Percentiles rank a stretch among this genome's conserved stretches.
These are phyloP conservation scores for Rambutsinella grinnellia DNA, from an alignment of 2,888 invertebrate species.

Conservation along the genomic window DNA sequence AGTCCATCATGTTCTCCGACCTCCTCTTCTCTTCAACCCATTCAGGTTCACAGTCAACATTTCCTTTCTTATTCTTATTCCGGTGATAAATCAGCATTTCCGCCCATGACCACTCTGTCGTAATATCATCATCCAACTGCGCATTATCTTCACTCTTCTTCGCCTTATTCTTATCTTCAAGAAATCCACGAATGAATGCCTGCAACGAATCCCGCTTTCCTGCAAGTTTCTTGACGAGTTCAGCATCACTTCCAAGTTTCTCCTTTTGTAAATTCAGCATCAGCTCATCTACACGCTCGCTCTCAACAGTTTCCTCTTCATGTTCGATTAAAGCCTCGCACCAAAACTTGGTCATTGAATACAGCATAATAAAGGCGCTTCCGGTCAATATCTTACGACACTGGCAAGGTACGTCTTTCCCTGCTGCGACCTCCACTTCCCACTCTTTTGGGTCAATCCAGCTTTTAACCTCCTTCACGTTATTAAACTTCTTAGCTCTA, in stretches of 20 bases:
- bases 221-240: neutral
- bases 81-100: neutral
- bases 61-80: neutral
- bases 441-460: slow-evolving; percentile 47
- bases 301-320: neutral
- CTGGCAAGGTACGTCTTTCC: slow-evolving; percentile 16
- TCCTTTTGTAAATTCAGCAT: neutral
- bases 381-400: slow-evolving; percentile 44
- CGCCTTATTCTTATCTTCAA: no score
- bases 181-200: neutral
- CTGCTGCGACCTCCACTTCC: slow-evolving; percentile 10
- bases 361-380: slow-evolving; percentile 24
- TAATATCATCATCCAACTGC: neutral
- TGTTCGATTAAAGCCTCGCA: neutral
- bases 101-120: neutral
- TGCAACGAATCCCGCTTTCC: slow-evolving; percentile 6
- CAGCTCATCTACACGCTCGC: neutral
- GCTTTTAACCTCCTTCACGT: slow-evolving; percentile 1
- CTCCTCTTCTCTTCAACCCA: neutral
- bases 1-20: slow-evolving; percentile 5
- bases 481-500: slow-evolving; percentile 6
- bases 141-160: neutral
- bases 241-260: neutral
- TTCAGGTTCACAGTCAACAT: neutral
- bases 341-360: slow-evolving; percentile 28